These are phyloP conservation scores for Tethea ocularis DNA, from an alignment of 2,888 invertebrate genomes.

Conservation along the genomic window DNA sequence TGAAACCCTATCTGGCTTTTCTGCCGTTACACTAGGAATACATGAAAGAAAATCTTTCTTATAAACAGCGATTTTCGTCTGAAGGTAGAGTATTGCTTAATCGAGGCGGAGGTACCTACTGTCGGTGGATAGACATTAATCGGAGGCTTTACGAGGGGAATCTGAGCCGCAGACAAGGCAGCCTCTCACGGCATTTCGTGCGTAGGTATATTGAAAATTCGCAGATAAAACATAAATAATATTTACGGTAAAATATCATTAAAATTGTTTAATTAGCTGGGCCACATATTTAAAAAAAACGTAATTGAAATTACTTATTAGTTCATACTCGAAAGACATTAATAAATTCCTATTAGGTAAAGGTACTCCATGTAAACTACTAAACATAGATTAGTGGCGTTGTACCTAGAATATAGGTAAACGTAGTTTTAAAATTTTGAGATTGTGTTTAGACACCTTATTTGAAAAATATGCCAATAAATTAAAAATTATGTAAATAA, in stretches of 20 bases:
- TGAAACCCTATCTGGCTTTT: too few species aligned
- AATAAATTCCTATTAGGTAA: too few species aligned
- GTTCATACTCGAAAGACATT: too few species aligned
- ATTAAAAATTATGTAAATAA: too few species aligned
- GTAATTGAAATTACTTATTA: too few species aligned
- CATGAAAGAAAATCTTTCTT: constrained; percentile 3
- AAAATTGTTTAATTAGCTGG: too few species aligned
- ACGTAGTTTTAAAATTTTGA: too few species aligned
- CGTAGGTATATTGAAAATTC: constrained; percentile 41
- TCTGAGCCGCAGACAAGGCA: constrained; percentile 63
- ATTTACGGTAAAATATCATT: neutral
- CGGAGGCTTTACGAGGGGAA: constrained; percentile 75
- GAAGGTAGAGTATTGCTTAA: constrained; percentile 67
- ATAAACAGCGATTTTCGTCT: constrained; percentile 3
- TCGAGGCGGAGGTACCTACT: constrained; percentile 62
- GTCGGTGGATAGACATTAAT: constrained; percentile 70
- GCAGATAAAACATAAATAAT: constrained; percentile 30
- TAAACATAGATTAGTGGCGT: too few species aligned
- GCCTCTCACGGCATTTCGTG: constrained; percentile 46
- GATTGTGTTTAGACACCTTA: too few species aligned
- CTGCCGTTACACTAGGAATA: neutral
- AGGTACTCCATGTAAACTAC: too few species aligned
- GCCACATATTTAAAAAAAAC: too few species aligned
- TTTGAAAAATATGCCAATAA: neutral
- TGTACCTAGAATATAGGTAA: too few species aligned